Percentiles rank a stretch among this genome's conserved stretches.
These are phyloP conservation scores for Tragelaphus scriptus DNA, from an alignment of 2,113 vertebrate genomes.

Conservation along the genomic window DNA sequence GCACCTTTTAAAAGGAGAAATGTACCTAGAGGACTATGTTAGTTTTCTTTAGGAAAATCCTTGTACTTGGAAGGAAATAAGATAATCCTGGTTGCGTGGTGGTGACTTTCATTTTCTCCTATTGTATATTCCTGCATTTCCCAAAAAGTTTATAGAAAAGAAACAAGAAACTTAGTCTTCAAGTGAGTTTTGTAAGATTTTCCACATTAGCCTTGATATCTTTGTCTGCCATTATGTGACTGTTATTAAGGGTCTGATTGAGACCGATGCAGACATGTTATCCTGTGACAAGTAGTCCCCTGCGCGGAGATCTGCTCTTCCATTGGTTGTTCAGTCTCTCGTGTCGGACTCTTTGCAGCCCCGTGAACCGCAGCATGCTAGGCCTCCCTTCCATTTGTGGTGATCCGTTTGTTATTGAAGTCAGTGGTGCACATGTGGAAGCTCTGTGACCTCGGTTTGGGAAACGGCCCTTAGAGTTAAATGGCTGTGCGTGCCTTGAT, in stretches of 20 bases:
- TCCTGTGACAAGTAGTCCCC: neutral
- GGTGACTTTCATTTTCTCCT: neutral
- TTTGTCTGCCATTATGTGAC: neutral
- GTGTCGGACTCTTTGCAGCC: neutral
- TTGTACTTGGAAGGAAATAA: neutral
- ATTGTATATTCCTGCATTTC: neutral
- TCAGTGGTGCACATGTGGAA: neutral
- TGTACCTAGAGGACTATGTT: neutral
- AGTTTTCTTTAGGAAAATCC: neutral
- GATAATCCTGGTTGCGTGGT: neutral
- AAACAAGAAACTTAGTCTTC: neutral
- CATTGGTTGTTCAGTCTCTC: neutral
- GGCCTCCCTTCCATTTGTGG: neutral
- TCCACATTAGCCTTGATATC: neutral
- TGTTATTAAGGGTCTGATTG: neutral
- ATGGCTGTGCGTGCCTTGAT: neutral
- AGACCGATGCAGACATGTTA: accelerated
- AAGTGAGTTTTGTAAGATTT: neutral
- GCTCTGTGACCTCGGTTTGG: neutral
- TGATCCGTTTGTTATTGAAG: neutral
- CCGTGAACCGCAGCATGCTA: neutral
- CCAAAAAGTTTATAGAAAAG: neutral
- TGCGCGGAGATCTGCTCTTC: neutral
- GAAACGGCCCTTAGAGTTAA: neutral
- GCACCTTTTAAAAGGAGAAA: neutral